Conservation (phyloP, 2,797 vertebrate genomes). For the Scolopax bukidnonensis region DNA sequence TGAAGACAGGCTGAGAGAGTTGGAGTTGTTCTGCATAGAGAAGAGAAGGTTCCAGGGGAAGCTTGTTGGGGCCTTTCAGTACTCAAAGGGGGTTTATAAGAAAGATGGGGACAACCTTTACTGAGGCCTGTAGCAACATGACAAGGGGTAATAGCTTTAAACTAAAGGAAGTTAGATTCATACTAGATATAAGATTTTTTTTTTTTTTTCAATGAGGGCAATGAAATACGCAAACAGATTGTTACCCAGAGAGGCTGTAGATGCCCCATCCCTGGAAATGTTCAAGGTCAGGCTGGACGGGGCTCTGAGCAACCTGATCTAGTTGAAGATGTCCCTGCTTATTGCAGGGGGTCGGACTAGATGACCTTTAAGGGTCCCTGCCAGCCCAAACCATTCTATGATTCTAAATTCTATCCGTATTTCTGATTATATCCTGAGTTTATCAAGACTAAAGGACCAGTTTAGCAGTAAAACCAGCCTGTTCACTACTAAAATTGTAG, state of each 20-base stretch:
- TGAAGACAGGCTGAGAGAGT: background rate
- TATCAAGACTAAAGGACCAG: background rate
- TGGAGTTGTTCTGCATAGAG: no score
- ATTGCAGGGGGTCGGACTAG: background rate
- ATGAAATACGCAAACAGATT: background rate
- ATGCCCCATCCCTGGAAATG: background rate
- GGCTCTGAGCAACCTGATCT: background rate
- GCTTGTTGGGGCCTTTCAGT: background rate
- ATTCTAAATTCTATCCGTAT: background rate
- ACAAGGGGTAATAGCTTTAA: background rate
- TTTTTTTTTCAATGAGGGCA: background rate
- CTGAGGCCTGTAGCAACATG: accelerated
- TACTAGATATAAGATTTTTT: background rate
- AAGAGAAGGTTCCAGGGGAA: background rate
- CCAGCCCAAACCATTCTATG: background rate
- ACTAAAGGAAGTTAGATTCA: background rate
- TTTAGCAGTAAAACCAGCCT: background rate
- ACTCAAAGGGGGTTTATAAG: background rate
- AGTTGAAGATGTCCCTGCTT: background rate
- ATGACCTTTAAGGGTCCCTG: background rate
- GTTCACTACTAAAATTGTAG: background rate
- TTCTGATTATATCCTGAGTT: background rate
- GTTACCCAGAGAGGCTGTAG: background rate
- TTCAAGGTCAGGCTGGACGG: accelerated
- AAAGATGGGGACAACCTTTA: background rate